Base-by-base conservation (phyloP, 1,140 invertebrate species). In the Anoplolepis gracilipes region DNA sequence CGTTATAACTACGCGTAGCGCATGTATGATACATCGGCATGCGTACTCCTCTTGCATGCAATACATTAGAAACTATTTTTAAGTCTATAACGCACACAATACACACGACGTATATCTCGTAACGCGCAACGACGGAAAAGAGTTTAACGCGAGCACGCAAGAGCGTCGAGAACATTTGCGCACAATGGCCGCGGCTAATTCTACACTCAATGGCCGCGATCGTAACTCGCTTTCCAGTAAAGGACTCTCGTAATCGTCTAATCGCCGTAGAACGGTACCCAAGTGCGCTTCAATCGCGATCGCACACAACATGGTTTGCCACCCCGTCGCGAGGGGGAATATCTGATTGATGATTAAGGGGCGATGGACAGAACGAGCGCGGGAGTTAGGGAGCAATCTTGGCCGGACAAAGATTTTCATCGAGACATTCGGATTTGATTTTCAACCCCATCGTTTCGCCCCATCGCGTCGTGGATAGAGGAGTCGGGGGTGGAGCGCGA, bases 391-490 rank as follows among this genome's bases (percentile, higher is more conserved):
- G 76, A 85, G 86, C 49, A 87, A 92, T 90, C 81, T 79, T 84
- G 72, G 46, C 61, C 62, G 61, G 72, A 67, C 62, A 53, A 65
- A 67, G 70, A 69, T 87, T 84, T 76, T 84, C 82, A 87, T 91
- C 72, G 84, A 64, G 55, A 72, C 78, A 33, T 16, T 30, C 49
- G 84, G 87, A 93, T 93, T 93, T 89, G 84, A 93, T 93, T 93
- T 92, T 87, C 90, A 92, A 93, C 87, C 92, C 92, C 92, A 90
- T 92, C 90, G 82, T 86, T 69, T 62, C 65, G 42, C 87, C 86
- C 72, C 81, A 1, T 7, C 77, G 61, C 70, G 67, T 39, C 65
- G 39, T 30, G 28, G 57, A n/a, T 16, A 39, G 19, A 42, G 16
- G 36, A 62, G 55, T 1, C 53, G 76, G 19, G 7, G 46, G 28